Evolutionary conservation across 2,888 invertebrate genomes (phyloP).

Genomic region (Ophion ellenae): DNA sequence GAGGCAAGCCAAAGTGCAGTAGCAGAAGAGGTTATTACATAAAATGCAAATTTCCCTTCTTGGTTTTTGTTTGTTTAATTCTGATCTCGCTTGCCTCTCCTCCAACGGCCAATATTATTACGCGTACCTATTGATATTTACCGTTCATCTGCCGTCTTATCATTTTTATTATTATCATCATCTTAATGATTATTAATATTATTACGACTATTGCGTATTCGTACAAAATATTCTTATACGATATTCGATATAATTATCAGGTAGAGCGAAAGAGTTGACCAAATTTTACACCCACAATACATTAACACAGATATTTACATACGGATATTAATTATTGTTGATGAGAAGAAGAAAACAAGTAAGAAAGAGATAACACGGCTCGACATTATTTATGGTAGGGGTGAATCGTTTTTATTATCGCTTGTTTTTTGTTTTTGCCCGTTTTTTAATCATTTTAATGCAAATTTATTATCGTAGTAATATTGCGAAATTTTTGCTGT

Average conservation of each 20-base stretch:
- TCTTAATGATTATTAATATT: constrained; percentile 63
- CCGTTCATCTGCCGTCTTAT: constrained; percentile 76
- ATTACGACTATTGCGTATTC: constrained; percentile 76
- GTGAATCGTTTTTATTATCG: constrained; percentile 52
- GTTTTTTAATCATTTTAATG: constrained; percentile 48
- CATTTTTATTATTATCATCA: constrained; percentile 58
- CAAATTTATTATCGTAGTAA: constrained; percentile 48
- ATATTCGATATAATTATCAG: constrained; percentile 74
- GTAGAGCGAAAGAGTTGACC: constrained; percentile 73
- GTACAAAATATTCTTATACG: constrained; percentile 77
- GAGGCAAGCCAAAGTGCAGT: constrained; percentile 60
- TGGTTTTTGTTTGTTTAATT: constrained; percentile 57
- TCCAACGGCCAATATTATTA: constrained; percentile 77
- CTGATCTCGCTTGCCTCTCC: constrained; percentile 67
- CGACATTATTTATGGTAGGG: constrained; percentile 50
- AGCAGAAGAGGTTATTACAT: constrained; percentile 27
- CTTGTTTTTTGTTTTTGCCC: constrained; percentile 52
- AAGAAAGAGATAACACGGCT: constrained; percentile 35
- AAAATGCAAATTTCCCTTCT: constrained; percentile 22
- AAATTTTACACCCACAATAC: constrained; percentile 73
- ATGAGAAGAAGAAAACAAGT: constrained; percentile 26
- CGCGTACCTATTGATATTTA: constrained; percentile 81
- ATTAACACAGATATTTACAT: constrained; percentile 61
- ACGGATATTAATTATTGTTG: constrained; percentile 61
- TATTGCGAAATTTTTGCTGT: constrained; percentile 67